Evolutionary conservation across 2,888 invertebrate genomes (phyloP).

Genomic region (Melitaea athalia): DNA sequence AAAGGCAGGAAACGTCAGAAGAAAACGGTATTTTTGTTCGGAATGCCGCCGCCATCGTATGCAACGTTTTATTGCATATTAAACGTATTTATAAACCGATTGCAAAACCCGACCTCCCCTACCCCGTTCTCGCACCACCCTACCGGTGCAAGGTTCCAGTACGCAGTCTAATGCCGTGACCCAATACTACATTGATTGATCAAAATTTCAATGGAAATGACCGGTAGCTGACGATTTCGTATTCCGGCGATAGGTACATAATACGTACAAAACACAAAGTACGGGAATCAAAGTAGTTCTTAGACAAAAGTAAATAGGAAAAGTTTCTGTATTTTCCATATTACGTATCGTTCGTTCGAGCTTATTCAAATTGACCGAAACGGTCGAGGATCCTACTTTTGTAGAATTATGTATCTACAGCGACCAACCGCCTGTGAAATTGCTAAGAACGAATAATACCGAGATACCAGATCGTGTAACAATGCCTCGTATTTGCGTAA

Average conservation of each 20-base stretch:
- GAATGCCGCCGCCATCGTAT: constrained; percentile 43
- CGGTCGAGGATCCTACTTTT: constrained; percentile 39
- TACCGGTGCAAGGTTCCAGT: constrained; percentile 44
- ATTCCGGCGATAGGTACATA: not conserved
- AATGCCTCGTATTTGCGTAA: constrained; percentile 48
- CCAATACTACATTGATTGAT: constrained; percentile 51
- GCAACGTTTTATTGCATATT: constrained; percentile 36
- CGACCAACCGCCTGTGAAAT: constrained; percentile 57
- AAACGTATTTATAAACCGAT: constrained; percentile 34
- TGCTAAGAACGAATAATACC: constrained; percentile 56
- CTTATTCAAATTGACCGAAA: constrained; percentile 53
- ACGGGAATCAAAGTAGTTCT: not conserved
- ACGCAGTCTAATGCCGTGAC: constrained; percentile 56
- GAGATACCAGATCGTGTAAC: constrained; percentile 41
- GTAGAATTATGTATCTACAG: constrained; percentile 46
- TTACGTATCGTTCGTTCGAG: constrained; percentile 25
- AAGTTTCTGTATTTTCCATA: constrained; percentile 15
- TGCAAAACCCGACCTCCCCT: constrained; percentile 11
- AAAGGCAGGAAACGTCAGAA: constrained; percentile 46
- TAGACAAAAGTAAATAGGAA: not conserved
- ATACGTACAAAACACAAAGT: not conserved
- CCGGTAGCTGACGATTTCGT: constrained; percentile 30
- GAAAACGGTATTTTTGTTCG: constrained; percentile 44
- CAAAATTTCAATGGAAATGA: constrained; percentile 52
- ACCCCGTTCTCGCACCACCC: not conserved